Evolutionary conservation across 2,888 invertebrate species (phyloP).

Genomic region (Ctena decussata): DNA sequence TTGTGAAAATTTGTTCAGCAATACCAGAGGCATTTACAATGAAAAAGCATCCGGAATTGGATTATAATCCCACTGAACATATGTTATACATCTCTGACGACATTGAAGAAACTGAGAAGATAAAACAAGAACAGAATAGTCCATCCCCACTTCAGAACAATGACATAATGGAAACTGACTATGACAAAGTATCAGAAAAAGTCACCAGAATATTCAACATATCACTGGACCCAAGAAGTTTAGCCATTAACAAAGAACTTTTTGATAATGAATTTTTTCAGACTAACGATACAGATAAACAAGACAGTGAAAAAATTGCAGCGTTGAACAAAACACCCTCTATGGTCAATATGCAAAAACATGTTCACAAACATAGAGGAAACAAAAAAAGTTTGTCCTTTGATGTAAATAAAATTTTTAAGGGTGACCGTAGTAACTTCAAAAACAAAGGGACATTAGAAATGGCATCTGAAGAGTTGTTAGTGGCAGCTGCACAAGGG

Average conservation of each 20-base stretch:
- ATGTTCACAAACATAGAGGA: conserved; percentile 79
- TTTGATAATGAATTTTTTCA: conserved; percentile 84
- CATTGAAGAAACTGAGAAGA: conserved; percentile 26
- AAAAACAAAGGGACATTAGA: conserved; percentile 81
- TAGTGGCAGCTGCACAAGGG: conserved; percentile 80
- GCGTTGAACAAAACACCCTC: conserved; percentile 84
- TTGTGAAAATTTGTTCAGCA: conserved; percentile 81
- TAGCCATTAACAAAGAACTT: conserved; percentile 81
- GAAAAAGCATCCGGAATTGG: conserved; percentile 81
- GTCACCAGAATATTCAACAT: conserved; percentile 79
- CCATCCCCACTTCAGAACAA: not conserved
- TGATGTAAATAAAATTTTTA: conserved; percentile 75
- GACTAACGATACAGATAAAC: conserved; percentile 51
- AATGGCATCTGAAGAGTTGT: conserved; percentile 78
- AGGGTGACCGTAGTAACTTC: conserved; percentile 75
- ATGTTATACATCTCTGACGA: conserved; percentile 66
- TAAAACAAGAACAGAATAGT: not conserved
- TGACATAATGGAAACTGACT: conserved; percentile 55
- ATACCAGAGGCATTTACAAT: conserved; percentile 82
- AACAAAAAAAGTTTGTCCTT: conserved; percentile 69
- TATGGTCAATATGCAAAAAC: conserved; percentile 82
- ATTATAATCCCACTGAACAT: conserved; percentile 79
- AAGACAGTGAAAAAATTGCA: conserved; percentile 58
- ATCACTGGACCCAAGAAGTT: conserved; percentile 79
- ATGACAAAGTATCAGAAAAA: conserved; percentile 66